Evolutionary conservation across 1,140 invertebrate species (phyloP).

Genomic region (Nephotettix cincticeps): DNA sequence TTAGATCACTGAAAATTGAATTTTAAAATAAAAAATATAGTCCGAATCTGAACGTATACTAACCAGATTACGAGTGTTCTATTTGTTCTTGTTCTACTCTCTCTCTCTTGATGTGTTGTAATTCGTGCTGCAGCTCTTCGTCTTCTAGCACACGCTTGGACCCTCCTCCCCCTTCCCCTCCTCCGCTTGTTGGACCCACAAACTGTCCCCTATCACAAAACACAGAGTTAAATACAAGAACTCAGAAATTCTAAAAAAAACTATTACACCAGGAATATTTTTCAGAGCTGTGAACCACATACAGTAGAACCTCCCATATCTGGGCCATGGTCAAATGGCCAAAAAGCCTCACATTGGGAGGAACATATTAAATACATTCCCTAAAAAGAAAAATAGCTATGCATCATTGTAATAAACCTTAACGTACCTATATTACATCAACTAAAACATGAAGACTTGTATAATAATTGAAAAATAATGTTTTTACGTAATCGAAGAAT

Average conservation of each 20-base stretch:
- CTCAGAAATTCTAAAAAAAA: not conserved
- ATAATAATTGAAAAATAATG: too few species aligned
- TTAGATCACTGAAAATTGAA: not conserved
- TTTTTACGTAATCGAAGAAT: too few species aligned
- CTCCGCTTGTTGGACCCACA: not conserved
- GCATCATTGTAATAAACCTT: too few species aligned
- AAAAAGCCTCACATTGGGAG: not conserved
- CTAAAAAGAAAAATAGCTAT: too few species aligned
- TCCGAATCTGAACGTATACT: too few species aligned
- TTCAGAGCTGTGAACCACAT: not conserved
- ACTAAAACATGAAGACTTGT: too few species aligned
- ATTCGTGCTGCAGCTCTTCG: not conserved
- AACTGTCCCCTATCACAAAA: slow-evolving; percentile 23
- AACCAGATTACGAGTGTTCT: slow-evolving; percentile 31
- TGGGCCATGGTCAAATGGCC: too few species aligned
- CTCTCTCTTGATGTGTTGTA: slow-evolving; percentile 13
- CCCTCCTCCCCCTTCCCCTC: not conserved
- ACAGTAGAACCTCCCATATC: not conserved
- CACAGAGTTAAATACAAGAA: not conserved
- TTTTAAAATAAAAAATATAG: not conserved
- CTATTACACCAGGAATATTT: not conserved
- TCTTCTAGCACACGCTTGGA: not conserved
- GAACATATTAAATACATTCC: too few species aligned
- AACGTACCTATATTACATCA: too few species aligned
- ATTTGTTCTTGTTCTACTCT: slow-evolving; percentile 21